Percentiles rank a stretch among this genome's conserved stretches.
Conservation (phyloP, 1,140 invertebrate species). For the Ooceraea biroi region DNA sequence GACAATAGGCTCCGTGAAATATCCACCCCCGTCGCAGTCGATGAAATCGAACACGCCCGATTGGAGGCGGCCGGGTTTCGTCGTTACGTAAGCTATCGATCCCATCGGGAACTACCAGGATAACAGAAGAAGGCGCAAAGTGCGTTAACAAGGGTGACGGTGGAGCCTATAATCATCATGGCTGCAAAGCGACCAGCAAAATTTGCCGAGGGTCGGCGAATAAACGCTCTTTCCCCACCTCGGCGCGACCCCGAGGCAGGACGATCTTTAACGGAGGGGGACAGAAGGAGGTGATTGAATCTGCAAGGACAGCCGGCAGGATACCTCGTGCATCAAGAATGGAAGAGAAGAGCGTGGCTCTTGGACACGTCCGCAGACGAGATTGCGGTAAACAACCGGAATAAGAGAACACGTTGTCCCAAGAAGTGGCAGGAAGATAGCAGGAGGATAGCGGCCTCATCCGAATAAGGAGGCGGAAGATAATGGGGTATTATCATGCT, state of each 20-base stretch:
- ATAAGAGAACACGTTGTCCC: constrained; percentile 74
- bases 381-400: constrained; percentile 79
- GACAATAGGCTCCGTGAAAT: background rate
- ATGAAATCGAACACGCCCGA: constrained; percentile 43
- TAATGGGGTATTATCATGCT: constrained; percentile 47
- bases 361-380: constrained; percentile 75
- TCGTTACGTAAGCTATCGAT: constrained; percentile 85
- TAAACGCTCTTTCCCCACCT: constrained; percentile 41
- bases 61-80: constrained; percentile 43
- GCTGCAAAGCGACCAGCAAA: constrained; percentile 30
- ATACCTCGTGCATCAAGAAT: background rate
- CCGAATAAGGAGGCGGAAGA: constrained; percentile 48
- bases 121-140: constrained; percentile 72
- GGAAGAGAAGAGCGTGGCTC: constrained; percentile 1
- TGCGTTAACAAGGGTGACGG: constrained; percentile 52
- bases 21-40: background rate
- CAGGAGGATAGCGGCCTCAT: constrained; percentile 62
- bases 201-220: constrained; percentile 46
- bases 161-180: constrained; percentile 26
- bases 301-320: background rate
- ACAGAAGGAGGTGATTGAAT: background rate
- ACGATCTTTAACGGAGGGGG: background rate
- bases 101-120: constrained; percentile 85
- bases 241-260: constrained; percentile 10
- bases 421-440: constrained; percentile 78